These are phyloP conservation scores for Gobius niger DNA, from an alignment of 2,113 vertebrate species.

Conservation along the genomic window DNA sequence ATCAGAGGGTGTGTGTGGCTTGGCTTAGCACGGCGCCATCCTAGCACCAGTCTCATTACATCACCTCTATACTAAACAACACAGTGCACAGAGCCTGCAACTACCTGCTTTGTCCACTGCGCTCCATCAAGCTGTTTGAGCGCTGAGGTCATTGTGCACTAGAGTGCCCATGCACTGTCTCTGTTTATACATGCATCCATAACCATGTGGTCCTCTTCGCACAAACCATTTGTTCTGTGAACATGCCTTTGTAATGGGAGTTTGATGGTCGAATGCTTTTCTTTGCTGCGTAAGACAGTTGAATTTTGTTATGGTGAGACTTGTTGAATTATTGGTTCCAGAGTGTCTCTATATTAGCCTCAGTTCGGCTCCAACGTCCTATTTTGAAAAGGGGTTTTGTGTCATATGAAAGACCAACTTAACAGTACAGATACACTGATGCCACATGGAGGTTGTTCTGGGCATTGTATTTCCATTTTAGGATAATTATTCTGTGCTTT, in stretches of 20 bases:
- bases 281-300: neutral
- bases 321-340: neutral
- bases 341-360: neutral
- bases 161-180: conserved; percentile 33
- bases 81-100: conserved; percentile 36
- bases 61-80: conserved; percentile 48
- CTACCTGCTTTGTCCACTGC: conserved; percentile 60
- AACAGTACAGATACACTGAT: too few relatives aligned
- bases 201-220: conserved; percentile 8
- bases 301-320: neutral
- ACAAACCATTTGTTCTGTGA: conserved; percentile 1
- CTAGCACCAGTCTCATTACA: conserved; percentile 52
- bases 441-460: too few relatives aligned
- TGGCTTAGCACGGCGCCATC: conserved; percentile 57
- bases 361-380: too few relatives aligned
- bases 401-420: too few relatives aligned
- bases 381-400: too few relatives aligned
- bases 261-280: conserved; percentile 8
- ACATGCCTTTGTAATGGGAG: conserved; percentile 16
- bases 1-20: conserved; percentile 58
- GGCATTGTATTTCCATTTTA: too few relatives aligned
- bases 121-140: conserved; percentile 47
- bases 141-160: conserved; percentile 55
- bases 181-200: conserved; percentile 35
- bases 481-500: too few relatives aligned